Conservation (phyloP, 2,797 vertebrate genomes). For the Merluccius polli region DNA sequence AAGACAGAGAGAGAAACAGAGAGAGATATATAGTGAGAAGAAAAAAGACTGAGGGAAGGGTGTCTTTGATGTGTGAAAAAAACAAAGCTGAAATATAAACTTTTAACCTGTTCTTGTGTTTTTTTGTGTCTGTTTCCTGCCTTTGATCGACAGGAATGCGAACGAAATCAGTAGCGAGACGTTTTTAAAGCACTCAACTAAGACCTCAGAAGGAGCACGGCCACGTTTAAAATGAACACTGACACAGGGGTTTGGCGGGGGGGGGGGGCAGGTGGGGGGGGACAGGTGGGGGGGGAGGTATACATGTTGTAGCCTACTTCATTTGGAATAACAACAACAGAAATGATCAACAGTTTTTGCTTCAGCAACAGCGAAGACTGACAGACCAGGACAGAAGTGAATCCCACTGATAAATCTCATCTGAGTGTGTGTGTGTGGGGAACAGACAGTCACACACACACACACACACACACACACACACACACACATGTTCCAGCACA, state of each 20-base stretch:
- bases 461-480: conserved; percentile 15
- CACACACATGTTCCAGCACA: conserved; percentile 18
- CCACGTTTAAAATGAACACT: conserved; percentile 52
- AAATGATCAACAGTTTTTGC: conserved; percentile 5
- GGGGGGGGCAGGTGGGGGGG: not conserved
- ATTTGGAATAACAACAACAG: conserved; percentile 22
- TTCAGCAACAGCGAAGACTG: conserved; percentile 13
- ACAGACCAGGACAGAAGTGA: not conserved
- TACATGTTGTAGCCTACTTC: conserved; percentile 18
- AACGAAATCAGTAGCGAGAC: conserved; percentile 70
- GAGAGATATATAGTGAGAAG: conserved; percentile 34
- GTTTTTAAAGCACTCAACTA: conserved; percentile 70
- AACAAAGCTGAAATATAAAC: conserved; percentile 67
- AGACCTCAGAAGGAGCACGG: conserved; percentile 25
- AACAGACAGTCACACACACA: not conserved
- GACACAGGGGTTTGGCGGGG: conserved; percentile 25
- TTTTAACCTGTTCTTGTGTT: conserved; percentile 61
- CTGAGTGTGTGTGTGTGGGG: not conserved
- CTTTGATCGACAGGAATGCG: conserved; percentile 61
- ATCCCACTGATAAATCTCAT: not conserved
- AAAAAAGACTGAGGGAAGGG: conserved; percentile 44
- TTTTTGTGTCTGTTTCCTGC: conserved; percentile 36
- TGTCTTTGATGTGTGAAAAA: conserved; percentile 53
- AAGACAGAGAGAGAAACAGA: conserved; percentile 34
- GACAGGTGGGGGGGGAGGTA: not conserved